Evolutionary conservation across 1,140 invertebrate genomes (phyloP).

Genomic region (Apis mellifera): DNA sequence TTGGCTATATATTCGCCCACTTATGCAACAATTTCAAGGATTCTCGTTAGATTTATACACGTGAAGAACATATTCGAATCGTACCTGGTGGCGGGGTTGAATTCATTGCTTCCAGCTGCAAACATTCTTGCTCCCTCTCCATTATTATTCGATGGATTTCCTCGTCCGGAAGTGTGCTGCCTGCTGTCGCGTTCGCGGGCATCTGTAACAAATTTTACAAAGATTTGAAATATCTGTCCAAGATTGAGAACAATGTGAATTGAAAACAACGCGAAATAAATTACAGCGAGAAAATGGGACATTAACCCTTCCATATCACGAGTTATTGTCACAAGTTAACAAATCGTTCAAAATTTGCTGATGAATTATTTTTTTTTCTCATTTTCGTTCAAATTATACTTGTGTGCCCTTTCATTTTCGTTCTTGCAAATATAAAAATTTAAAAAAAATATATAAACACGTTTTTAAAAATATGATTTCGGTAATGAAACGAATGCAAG

Average conservation of each 20-base stretch:
- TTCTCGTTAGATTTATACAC: background rate
- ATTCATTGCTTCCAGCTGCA: constrained; percentile 59
- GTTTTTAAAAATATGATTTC: too few species aligned
- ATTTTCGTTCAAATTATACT: too few species aligned
- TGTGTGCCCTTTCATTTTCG: too few species aligned
- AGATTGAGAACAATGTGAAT: too few species aligned
- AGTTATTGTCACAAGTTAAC: background rate
- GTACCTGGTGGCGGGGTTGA: constrained; percentile 66
- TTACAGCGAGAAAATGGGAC: too few species aligned
- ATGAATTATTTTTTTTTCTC: too few species aligned
- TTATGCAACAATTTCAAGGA: background rate
- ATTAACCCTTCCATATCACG: too few species aligned
- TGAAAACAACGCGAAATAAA: background rate
- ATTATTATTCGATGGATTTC: constrained; percentile 64
- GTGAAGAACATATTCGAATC: background rate
- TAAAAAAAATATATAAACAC: too few species aligned
- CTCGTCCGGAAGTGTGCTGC: constrained; percentile 70
- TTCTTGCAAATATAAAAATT: too few species aligned
- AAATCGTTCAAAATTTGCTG: too few species aligned
- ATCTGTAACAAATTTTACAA: constrained; percentile 57
- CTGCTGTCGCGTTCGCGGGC: constrained; percentile 70
- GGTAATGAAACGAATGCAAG: too few species aligned
- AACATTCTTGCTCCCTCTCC: constrained; percentile 67
- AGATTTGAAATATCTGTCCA: background rate
- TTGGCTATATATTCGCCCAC: too few species aligned